These are phyloP conservation scores for Timema podura DNA, from an alignment of 2,888 invertebrate genomes.

Conservation along the genomic window DNA sequence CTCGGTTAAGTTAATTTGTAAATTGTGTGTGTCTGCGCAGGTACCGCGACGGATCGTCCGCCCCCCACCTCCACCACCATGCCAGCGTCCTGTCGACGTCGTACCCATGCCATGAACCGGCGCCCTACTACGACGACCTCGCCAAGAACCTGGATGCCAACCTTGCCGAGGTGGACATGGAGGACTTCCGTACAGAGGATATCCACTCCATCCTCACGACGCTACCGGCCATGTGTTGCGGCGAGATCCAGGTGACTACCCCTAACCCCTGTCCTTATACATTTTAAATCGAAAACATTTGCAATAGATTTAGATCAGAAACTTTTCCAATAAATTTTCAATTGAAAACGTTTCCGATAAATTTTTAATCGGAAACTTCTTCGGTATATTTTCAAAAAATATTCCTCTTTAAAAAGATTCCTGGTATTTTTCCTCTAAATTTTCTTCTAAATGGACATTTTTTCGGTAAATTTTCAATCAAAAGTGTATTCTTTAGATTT, in stretches of 20 bases:
- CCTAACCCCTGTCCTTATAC: not conserved
- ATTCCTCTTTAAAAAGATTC: no score
- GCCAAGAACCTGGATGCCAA: conserved; percentile 88
- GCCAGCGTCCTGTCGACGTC: conserved; percentile 77
- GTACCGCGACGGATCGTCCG: conserved; percentile 45
- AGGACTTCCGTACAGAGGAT: conserved; percentile 87
- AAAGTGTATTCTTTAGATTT: no score
- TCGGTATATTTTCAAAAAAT: no score
- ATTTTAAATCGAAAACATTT: no score
- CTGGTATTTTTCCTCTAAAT: no score
- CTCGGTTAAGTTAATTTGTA: not conserved
- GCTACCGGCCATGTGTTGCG: conserved; percentile 59
- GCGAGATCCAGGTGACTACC: conserved; percentile 43
- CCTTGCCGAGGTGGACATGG: conserved; percentile 92
- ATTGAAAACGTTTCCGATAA: no score
- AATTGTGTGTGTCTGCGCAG: conserved; percentile 43
- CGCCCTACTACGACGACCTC: conserved; percentile 73
- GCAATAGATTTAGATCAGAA: no score
- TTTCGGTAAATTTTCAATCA: no score
- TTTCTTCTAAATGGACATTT: no score
- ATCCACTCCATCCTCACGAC: conserved; percentile 81
- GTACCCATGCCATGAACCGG: conserved; percentile 62
- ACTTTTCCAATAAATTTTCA: no score
- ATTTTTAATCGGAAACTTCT: no score
- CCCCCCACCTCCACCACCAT: conserved; percentile 51